These are phyloP conservation scores for Epinephelus moara DNA, from an alignment of 2,113 vertebrate genomes.

Conservation along the genomic window DNA sequence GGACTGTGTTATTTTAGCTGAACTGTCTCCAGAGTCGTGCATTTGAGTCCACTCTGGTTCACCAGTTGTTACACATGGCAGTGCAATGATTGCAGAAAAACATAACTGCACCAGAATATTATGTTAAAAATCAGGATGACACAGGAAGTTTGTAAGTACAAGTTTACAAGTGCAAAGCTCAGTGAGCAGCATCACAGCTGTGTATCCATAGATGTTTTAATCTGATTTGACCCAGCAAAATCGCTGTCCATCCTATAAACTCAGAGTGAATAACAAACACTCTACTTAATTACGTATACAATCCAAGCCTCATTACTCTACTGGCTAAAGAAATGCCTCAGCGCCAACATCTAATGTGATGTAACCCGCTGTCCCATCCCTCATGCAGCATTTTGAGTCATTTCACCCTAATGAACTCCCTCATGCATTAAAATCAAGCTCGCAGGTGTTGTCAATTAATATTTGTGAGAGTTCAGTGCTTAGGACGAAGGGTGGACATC, in stretches of 20 bases:
- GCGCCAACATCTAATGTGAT: not conserved
- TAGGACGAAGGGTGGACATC: slow-evolving; percentile 12
- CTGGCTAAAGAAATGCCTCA: not conserved
- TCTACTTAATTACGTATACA: not conserved
- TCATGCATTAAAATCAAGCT: slow-evolving; percentile 20
- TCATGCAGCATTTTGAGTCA: slow-evolving; percentile 1
- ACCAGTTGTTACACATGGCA: too few relatives aligned
- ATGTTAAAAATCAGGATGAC: not conserved
- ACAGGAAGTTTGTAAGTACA: not conserved
- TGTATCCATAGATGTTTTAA: not conserved
- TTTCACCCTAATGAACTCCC: not conserved
- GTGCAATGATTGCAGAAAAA: too few relatives aligned
- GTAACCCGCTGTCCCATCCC: not conserved
- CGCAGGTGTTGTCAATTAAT: slow-evolving; percentile 51
- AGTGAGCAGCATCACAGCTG: not conserved
- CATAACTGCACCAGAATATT: not conserved
- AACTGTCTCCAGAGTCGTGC: too few relatives aligned
- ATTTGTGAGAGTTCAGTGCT: slow-evolving; percentile 29
- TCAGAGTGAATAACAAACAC: not conserved
- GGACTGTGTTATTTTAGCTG: too few relatives aligned
- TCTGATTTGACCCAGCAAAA: not conserved
- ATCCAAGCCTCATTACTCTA: slow-evolving; percentile 11
- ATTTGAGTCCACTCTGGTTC: too few relatives aligned
- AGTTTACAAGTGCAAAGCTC: not conserved
- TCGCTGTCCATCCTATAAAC: not conserved